Percentiles rank a stretch among this genome's conserved stretches.
Evolutionary conservation across 2,113 vertebrate species (phyloP).

Genomic region (Leptocoma aspasia): DNA sequence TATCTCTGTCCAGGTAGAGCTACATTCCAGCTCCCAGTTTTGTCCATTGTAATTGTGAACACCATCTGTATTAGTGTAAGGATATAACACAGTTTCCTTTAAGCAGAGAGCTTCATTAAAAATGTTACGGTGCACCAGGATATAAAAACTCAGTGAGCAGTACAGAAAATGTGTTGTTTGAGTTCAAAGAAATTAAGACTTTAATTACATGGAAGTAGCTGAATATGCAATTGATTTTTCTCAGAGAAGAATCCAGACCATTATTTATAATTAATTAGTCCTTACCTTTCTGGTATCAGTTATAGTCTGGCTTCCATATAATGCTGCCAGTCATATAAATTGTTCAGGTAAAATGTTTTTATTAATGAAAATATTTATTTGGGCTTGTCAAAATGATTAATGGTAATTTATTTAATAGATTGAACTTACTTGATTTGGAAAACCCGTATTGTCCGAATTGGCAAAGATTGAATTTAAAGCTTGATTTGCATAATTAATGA

Average conservation of each 20-base stretch:
- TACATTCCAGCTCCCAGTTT: not conserved
- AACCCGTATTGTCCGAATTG: not conserved
- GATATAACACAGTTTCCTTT: not conserved
- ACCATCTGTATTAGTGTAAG: slow-evolving; percentile 22
- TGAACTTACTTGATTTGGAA: not conserved
- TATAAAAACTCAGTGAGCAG: not conserved
- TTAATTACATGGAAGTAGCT: not conserved
- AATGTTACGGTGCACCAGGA: not conserved
- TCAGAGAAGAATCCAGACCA: not conserved
- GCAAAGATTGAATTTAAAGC: not conserved
- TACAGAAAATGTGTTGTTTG: not conserved
- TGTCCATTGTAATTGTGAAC: slow-evolving; percentile 13
- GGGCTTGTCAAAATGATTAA: slow-evolving; percentile 14
- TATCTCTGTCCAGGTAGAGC: not conserved
- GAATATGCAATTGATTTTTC: slow-evolving; percentile 23
- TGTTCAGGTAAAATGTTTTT: not conserved
- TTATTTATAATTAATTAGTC: slow-evolving; percentile 26
- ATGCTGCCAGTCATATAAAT: not conserved
- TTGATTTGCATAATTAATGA: not conserved
- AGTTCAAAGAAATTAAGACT: slow-evolving; percentile 36
- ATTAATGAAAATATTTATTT: slow-evolving; percentile 17
- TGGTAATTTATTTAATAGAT: not conserved
- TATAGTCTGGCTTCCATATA: not conserved
- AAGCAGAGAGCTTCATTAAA: not conserved
- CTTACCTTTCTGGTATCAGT: slow-evolving; percentile 1